Percentiles rank a stretch among this genome's conserved stretches.
Conservation (phyloP, 2,888 invertebrate species). For the Mamestra brassicae region DNA sequence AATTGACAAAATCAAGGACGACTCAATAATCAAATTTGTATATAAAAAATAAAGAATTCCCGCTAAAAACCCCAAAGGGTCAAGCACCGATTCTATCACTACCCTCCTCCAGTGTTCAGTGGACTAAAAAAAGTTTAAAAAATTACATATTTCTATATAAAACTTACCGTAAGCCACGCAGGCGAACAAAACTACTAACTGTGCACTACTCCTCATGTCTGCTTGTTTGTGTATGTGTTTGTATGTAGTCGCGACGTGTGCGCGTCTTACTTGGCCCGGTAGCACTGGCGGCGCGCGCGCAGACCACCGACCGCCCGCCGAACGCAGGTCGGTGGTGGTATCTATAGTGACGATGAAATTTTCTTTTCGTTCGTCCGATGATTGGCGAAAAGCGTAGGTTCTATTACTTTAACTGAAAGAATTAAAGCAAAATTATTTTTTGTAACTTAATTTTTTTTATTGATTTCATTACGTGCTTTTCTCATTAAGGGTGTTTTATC, state of each 20-base stretch:
- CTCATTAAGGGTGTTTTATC: too few species aligned
- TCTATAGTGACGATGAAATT: constrained; percentile 74
- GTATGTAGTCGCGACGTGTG: constrained; percentile 80
- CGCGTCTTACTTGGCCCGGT: constrained; percentile 80
- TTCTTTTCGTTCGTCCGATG: constrained; percentile 5
- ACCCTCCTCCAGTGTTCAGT: background rate
- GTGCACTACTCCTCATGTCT: constrained; percentile 83
- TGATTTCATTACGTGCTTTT: too few species aligned
- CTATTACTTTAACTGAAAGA: too few species aligned
- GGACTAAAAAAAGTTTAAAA: background rate
- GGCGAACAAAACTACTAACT: constrained; percentile 79
- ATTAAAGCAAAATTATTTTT: too few species aligned
- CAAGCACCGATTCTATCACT: background rate
- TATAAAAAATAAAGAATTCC: too few species aligned
- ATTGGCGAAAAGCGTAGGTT: too few species aligned
- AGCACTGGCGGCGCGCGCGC: constrained; percentile 81
- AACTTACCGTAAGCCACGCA: constrained; percentile 85
- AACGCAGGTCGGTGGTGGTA: constrained; percentile 66
- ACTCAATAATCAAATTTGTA: too few species aligned
- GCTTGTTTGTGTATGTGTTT: constrained; percentile 68
- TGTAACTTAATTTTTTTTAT: too few species aligned
- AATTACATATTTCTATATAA: constrained; percentile 4
- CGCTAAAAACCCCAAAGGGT: background rate
- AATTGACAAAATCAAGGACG: too few species aligned
- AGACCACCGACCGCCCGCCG: constrained; percentile 70